Conservation (phyloP, 2,113 vertebrate genomes). For the Azemiops feae region DNA sequence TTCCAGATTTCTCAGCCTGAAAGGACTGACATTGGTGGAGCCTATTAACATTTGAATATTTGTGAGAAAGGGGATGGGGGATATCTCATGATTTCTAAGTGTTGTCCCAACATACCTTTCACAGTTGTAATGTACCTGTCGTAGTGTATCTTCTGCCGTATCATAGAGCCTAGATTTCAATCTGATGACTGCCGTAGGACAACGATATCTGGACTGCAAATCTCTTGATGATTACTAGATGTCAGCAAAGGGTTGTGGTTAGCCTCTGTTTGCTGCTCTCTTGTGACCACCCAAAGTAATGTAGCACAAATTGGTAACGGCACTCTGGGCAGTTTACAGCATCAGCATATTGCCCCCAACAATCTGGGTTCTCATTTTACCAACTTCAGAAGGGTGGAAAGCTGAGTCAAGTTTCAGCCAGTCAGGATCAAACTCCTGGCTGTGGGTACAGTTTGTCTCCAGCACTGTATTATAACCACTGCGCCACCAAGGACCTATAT, state of each 20-base stretch:
- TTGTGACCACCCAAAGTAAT: background rate
- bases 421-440: background rate
- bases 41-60: background rate
- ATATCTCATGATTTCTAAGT: background rate
- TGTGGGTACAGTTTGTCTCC: background rate
- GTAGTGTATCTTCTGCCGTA: background rate
- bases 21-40: background rate
- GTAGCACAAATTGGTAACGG: background rate
- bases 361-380: background rate
- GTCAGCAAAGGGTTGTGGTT: background rate
- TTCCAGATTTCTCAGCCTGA: background rate
- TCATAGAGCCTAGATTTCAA: background rate
- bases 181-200: background rate
- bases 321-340: background rate
- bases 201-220: background rate
- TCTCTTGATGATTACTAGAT: background rate
- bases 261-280: background rate
- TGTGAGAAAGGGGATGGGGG: background rate
- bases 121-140: background rate
- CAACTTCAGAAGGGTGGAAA: background rate
- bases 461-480: background rate
- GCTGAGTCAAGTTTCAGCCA: background rate
- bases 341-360: background rate
- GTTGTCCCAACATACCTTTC: background rate
- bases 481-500: background rate